phyloP scores from a whole-genome alignment of 2,888 invertebrate species.

The Drosophila emarginata region DNA sequence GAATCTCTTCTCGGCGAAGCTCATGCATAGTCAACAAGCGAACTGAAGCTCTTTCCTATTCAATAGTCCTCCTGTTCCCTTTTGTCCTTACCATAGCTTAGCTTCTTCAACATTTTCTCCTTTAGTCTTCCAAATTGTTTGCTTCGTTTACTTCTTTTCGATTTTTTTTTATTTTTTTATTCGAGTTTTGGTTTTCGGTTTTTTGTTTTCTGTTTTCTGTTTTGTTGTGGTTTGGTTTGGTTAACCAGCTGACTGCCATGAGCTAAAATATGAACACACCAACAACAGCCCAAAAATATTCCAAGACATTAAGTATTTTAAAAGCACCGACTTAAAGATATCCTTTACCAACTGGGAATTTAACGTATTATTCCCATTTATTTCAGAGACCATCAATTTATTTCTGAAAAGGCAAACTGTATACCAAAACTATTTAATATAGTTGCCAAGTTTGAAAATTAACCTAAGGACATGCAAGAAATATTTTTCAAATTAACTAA shows the following conservation, averaged over 20 bases:
- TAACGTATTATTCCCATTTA: no score
- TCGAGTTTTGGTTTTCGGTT: not conserved
- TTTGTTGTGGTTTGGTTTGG: constrained; percentile 38
- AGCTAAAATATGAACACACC: constrained; percentile 45
- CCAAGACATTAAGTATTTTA: not conserved
- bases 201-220: not conserved
- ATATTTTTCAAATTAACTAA: no score
- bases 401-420: no score
- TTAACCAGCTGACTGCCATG: constrained; percentile 47
- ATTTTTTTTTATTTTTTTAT: not conserved
- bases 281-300: constrained; percentile 13
- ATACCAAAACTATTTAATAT: no score
- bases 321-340: not conserved
- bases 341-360: not conserved
- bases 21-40: constrained; percentile 69
- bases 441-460: no score
- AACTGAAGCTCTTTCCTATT: constrained; percentile 13
- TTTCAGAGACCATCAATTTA: no score
- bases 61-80: not conserved
- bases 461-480: no score
- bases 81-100: not conserved
- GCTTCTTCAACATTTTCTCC: constrained; percentile 1
- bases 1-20: constrained; percentile 25
- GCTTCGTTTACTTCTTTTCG: constrained; percentile 48
- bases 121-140: constrained; percentile 40